Evolutionary conservation across 2,888 invertebrate species (phyloP), one percentile per base, ranked within the genome.

Genomic region (Agelastica alni): DNA sequence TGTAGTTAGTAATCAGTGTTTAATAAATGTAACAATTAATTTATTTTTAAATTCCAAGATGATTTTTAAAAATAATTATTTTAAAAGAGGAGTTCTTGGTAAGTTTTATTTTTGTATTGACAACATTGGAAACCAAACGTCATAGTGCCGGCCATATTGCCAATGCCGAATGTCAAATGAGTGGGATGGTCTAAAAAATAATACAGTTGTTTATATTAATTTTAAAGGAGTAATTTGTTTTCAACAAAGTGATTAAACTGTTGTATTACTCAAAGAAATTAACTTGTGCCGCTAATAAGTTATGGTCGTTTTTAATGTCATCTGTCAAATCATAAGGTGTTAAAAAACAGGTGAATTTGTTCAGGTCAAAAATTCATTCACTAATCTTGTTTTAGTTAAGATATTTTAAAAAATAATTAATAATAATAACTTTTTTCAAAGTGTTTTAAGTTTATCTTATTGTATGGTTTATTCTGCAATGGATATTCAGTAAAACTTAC

Each of bases 131-230:
- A n/a, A n/a, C n/a, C n/a, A n/a, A n/a, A n/a, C n/a, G n/a, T n/a
- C 67, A 68, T 59, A 46, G 46, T 51, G 66, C 63, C 70, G 69
- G 73, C 73, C 73, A 73, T 73, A 70, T 73, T 73, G 73, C 59
- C 54, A 59, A 64, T 73, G 72, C 59, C 56, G 60, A 65, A 66
- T 66, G 67, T 69, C 70, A 70, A 67, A 62, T 62, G 55, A 59
- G 56, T 65, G 70, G 66, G 66, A 70, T 72, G 71, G 68, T 72
- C 66, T 68, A 59, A 68, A 65, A 64, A 63, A 52, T 18, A 22
- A 43, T 37, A 53, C 46, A 56, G 56, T 60, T 60, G 49, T 60
- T 67, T 67, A 66, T 68, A 60, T 62, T 61, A 32, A 44, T 49
- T 39, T 18, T 20, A 12, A 16, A 12, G 36, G 7, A 18, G 10